Conservation (phyloP, 2,888 invertebrate species). For the Parthenolecanium corni region DNA sequence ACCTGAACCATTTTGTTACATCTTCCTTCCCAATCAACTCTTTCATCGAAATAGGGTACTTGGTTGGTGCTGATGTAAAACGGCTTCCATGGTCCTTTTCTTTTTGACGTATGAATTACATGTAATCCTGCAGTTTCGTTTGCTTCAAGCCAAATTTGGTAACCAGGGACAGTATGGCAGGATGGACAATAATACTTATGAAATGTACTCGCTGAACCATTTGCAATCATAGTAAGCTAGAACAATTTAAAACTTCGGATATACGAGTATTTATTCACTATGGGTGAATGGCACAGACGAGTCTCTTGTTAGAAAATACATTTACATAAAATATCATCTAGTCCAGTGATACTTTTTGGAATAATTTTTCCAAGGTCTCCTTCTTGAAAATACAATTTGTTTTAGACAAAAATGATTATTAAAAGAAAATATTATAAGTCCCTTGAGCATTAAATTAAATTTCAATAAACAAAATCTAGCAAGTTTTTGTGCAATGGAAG, state of each 20-base stretch:
- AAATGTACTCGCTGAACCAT: slow-evolving; percentile 73
- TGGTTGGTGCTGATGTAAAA: slow-evolving; percentile 81
- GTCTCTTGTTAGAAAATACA: too few species aligned
- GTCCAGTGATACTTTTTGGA: too few species aligned
- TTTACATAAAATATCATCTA: too few species aligned
- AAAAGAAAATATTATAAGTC: too few species aligned
- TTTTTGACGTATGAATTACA: slow-evolving; percentile 72
- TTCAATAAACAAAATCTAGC: too few species aligned
- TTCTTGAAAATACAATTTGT: too few species aligned
- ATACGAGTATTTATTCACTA: background rate
- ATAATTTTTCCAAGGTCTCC: too few species aligned
- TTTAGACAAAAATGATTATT: too few species aligned
- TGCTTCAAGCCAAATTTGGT: slow-evolving; percentile 66
- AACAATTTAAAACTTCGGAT: background rate
- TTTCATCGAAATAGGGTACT: slow-evolving; percentile 79
- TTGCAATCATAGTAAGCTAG: slow-evolving; percentile 41
- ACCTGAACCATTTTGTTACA: slow-evolving; percentile 90
- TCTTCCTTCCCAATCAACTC: slow-evolving; percentile 87
- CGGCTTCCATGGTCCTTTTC: slow-evolving; percentile 84
- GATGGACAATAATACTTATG: slow-evolving; percentile 79
- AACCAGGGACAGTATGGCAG: slow-evolving; percentile 77
- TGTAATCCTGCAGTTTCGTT: slow-evolving; percentile 47
- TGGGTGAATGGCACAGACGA: too few species aligned
- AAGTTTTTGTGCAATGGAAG: too few species aligned
- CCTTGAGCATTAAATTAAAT: too few species aligned